These are phyloP conservation scores for Mus caroli DNA, from an alignment of 2,797 vertebrate genomes.

Conservation along the genomic window DNA sequence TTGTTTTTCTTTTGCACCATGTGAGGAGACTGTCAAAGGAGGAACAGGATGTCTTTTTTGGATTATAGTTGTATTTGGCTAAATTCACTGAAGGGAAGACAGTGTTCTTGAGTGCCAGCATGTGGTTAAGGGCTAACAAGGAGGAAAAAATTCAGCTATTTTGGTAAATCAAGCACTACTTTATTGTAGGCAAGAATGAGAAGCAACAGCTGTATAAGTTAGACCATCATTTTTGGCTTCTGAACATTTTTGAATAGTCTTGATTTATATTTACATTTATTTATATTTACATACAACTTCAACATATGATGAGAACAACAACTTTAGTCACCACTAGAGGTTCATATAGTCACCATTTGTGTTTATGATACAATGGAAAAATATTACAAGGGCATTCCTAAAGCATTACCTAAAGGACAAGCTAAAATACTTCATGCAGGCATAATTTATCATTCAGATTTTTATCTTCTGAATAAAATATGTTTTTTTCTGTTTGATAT, in stretches of 20 bases:
- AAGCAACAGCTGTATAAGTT: conserved; percentile 25
- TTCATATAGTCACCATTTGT: neutral
- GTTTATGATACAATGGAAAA: neutral
- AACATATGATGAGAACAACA: neutral
- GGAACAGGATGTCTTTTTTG: conserved; percentile 81
- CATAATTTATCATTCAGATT: neutral
- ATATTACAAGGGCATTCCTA: neutral
- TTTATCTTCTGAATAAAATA: conserved; percentile 10
- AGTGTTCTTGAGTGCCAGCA: conserved; percentile 78
- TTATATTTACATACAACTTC: neutral
- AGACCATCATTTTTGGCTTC: conserved; percentile 13
- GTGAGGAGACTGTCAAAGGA: conserved; percentile 79
- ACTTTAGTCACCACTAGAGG: neutral
- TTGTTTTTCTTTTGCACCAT: conserved; percentile 80
- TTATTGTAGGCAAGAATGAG: conserved; percentile 60
- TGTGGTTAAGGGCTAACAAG: conserved; percentile 77
- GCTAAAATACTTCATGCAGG: neutral
- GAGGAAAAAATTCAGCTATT: conserved; percentile 66
- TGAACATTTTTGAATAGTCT: conserved; percentile 30
- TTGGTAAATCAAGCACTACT: conserved; percentile 68
- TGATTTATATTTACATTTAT: neutral
- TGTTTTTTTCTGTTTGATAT: neutral
- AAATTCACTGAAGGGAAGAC: conserved; percentile 68
- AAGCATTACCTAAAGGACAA: neutral
- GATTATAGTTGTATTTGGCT: conserved; percentile 79